Percentiles rank a stretch among this genome's conserved stretches.
Conservation (phyloP, 2,888 invertebrate species). For the Lasioglossum villosulum region DNA sequence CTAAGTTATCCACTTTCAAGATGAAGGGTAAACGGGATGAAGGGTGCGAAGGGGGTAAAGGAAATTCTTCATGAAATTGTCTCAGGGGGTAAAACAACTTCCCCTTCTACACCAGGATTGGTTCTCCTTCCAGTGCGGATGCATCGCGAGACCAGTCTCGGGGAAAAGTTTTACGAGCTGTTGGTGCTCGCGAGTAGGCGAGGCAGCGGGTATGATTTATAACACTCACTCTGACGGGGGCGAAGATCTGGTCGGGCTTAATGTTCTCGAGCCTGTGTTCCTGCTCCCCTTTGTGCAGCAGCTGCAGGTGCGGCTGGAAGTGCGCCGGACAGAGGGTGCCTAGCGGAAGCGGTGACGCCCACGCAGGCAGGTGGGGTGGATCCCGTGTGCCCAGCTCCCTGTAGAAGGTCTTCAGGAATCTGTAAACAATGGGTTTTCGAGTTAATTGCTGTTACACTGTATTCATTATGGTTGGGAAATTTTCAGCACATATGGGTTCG, state of each 20-base stretch:
- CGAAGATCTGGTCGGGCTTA: conserved; percentile 85
- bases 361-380: conserved; percentile 84
- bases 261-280: conserved; percentile 81
- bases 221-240: conserved; percentile 85
- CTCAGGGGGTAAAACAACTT: no score
- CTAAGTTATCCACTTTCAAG: no score
- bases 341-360: conserved; percentile 85
- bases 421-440: conserved; percentile 65
- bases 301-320: conserved; percentile 85
- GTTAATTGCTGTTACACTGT: not conserved
- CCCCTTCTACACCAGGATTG: no score
- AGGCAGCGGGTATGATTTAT: conserved; percentile 46
- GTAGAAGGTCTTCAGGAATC: conserved; percentile 85
- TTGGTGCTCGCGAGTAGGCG: not conserved
- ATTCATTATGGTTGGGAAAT: no score
- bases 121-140: not conserved
- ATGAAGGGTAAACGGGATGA: no score
- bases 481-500: no score
- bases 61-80: no score
- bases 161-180: conserved; percentile 37
- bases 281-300: conserved; percentile 82
- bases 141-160: conserved; percentile 18
- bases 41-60: no score
- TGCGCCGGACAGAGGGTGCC: conserved; percentile 85
- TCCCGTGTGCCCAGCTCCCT: conserved; percentile 85